A percentile compares a stretch with the other conserved stretches of the same genome.
Conservation (phyloP, 2,888 invertebrate species). For the Cryptocheilus praepositus region DNA sequence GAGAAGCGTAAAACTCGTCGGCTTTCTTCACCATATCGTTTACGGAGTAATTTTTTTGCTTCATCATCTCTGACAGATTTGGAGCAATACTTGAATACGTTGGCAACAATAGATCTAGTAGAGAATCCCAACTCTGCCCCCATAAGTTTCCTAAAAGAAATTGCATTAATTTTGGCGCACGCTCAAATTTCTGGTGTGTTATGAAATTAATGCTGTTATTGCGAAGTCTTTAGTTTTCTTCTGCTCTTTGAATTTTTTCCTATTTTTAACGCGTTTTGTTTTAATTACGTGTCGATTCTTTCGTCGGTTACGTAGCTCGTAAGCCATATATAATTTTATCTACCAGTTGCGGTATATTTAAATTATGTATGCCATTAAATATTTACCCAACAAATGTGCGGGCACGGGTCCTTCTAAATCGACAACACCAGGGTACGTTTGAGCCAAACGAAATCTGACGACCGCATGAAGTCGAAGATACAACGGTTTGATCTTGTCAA, state of each 20-base stretch:
- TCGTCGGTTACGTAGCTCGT: no score
- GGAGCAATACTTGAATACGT: slow-evolving; percentile 69
- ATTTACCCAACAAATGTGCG: slow-evolving; percentile 84
- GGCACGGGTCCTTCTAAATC: slow-evolving; percentile 79
- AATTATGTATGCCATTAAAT: no score
- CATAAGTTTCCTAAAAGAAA: slow-evolving; percentile 79
- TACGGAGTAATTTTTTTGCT: slow-evolving; percentile 77
- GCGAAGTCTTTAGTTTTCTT: no score
- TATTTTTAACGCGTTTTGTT: no score
- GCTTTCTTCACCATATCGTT: slow-evolving; percentile 79
- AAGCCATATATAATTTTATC: no score
- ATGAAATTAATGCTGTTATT: no score
- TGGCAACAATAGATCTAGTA: slow-evolving; percentile 78
- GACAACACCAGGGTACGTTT: slow-evolving; percentile 76
- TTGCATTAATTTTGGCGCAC: no score
- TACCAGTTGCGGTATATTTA: no score
- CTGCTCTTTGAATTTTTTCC: no score
- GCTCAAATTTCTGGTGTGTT: no score
- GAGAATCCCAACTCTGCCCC: slow-evolving; percentile 83
- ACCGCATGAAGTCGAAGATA: slow-evolving; percentile 85
- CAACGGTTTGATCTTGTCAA: slow-evolving; percentile 79
- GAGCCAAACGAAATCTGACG: slow-evolving; percentile 79
- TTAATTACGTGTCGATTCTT: no score
- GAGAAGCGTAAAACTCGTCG: slow-evolving; percentile 82
- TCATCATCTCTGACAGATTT: slow-evolving; percentile 77